Conservation (phyloP, 2,888 invertebrate genomes). For the Lycophotia porphyrea region DNA sequence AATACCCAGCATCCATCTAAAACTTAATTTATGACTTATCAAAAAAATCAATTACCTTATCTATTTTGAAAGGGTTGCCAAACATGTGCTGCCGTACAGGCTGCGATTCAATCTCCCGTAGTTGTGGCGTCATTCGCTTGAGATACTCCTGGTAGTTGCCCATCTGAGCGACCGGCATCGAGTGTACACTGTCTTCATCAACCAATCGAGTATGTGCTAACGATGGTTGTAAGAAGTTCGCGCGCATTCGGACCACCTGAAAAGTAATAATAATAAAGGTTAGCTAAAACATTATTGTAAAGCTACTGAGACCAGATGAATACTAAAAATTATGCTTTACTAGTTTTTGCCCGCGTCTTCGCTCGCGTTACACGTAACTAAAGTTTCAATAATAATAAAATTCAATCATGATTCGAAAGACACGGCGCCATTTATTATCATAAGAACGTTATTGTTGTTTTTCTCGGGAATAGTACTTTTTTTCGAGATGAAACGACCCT, state of each 20-base stretch:
- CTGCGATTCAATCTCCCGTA: conserved; percentile 98
- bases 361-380: no score
- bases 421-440: no score
- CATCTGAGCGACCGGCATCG: conserved; percentile 99
- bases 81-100: conserved; percentile 99
- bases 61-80: conserved; percentile 99
- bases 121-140: conserved; percentile 97
- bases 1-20: not conserved
- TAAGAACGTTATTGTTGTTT: no score
- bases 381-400: no score
- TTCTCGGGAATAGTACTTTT: no score
- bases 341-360: no score
- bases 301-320: not conserved
- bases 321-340: not conserved
- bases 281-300: not conserved
- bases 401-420: no score
- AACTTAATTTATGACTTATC: not conserved
- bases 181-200: conserved; percentile 98
- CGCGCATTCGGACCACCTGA: conserved; percentile 96
- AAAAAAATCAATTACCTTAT: conserved; percentile 92
- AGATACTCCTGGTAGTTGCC: conserved; percentile 99
- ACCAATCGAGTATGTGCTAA: conserved; percentile 93
- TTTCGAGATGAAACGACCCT: no score
- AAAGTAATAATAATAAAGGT: conserved; percentile 41
- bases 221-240: conserved; percentile 96